These are phyloP conservation scores for Agrilus planipennis DNA, from an alignment of 1,140 invertebrate genomes.

Conservation along the genomic window DNA sequence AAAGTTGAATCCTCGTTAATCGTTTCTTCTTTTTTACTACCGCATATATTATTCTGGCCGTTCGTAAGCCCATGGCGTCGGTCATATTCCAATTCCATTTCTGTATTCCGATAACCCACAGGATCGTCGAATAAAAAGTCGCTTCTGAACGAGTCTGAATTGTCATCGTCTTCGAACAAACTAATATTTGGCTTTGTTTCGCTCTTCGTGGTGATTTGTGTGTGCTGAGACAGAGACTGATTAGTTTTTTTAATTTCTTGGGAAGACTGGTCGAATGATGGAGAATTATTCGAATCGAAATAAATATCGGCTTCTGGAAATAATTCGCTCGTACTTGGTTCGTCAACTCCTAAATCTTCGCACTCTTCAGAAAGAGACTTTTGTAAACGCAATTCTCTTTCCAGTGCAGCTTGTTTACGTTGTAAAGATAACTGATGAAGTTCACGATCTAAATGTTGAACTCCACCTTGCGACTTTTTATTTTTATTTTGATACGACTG, in stretches of 20 bases:
- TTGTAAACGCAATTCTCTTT: slow-evolving; percentile 46
- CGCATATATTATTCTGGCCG: slow-evolving; percentile 20
- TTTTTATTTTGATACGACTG: slow-evolving; percentile 11
- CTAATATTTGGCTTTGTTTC: slow-evolving; percentile 23
- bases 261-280: slow-evolving; percentile 29
- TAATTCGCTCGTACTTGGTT: slow-evolving; percentile 61
- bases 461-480: slow-evolving; percentile 12
- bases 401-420: slow-evolving; percentile 39
- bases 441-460: slow-evolving; percentile 23
- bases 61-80: slow-evolving; percentile 19
- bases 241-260: slow-evolving; percentile 24
- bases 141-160: slow-evolving; percentile 24
- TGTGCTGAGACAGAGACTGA: not conserved
- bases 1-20: slow-evolving; percentile 30
- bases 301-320: slow-evolving; percentile 63
- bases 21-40: slow-evolving; percentile 19
- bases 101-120: slow-evolving; percentile 22
- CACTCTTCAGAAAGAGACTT: slow-evolving; percentile 65
- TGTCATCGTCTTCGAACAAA: slow-evolving; percentile 31
- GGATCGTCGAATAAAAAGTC: slow-evolving; percentile 30
- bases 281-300: slow-evolving; percentile 42
- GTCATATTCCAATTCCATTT: slow-evolving; percentile 19
- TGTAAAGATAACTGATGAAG: slow-evolving; percentile 25
- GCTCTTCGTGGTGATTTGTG: slow-evolving; percentile 17
- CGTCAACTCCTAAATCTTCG: slow-evolving; percentile 63